Conservation (phyloP, 1,140 invertebrate genomes). For the Artemia franciscana region DNA sequence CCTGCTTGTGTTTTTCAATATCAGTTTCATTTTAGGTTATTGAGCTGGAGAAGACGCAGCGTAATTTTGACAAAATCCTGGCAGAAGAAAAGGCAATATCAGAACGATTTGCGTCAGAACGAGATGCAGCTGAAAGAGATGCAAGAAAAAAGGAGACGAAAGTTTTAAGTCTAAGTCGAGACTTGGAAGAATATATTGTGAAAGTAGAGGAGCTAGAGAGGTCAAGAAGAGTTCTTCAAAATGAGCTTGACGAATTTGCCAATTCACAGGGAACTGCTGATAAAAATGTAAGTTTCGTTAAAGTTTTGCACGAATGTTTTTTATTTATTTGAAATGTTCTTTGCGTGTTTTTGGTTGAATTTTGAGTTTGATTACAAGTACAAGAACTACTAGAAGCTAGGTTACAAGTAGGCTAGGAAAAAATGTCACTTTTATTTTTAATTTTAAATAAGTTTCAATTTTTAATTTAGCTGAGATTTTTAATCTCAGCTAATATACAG, state of each 20-base stretch:
- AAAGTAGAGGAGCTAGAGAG: conserved; percentile 77
- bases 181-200: conserved; percentile 67
- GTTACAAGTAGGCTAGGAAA: too few species aligned
- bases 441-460: too few species aligned
- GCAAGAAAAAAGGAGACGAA: conserved; percentile 88
- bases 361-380: too few species aligned
- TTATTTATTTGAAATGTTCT: too few species aligned
- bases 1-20: neutral
- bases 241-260: conserved; percentile 81
- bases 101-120: conserved; percentile 49
- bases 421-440: too few species aligned
- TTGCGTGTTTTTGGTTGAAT: too few species aligned
- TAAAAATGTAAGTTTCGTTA: conserved; percentile 46
- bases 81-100: conserved; percentile 74
- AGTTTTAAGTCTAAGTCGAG: conserved; percentile 60
- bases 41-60: conserved; percentile 88
- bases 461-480: too few species aligned
- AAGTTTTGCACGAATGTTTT: too few species aligned
- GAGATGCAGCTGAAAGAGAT: conserved; percentile 78
- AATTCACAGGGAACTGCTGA: conserved; percentile 87
- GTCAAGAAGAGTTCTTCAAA: conserved; percentile 50
- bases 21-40: conserved; percentile 24
- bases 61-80: conserved; percentile 89
- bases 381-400: too few species aligned
- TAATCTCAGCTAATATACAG: too few species aligned